Conservation (phyloP, 2,888 invertebrate genomes). For the Cosmia pyralina region DNA sequence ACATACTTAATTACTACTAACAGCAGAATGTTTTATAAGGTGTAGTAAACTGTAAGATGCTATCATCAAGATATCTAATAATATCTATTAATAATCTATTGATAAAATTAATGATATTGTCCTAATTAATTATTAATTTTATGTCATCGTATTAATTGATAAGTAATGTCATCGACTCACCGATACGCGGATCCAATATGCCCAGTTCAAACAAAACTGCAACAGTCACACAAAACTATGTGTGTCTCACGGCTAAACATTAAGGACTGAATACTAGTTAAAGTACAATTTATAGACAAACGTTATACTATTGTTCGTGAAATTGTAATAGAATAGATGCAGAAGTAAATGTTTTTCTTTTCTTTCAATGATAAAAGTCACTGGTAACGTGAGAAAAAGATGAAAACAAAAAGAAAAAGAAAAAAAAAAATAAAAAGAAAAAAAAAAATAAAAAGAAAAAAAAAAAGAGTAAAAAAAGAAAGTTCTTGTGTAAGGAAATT, state of each 20-base stretch:
- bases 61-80: background rate
- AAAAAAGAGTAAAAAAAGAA: too few species aligned
- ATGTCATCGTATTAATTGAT: background rate
- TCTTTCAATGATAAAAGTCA: background rate
- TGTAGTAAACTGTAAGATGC: background rate
- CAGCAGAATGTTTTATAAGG: background rate
- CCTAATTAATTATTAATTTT: background rate
- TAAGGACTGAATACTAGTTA: background rate
- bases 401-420: too few species aligned
- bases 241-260: background rate
- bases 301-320: background rate
- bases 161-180: slow-evolving; percentile 6
- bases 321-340: background rate
- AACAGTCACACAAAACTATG: background rate
- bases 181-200: background rate
- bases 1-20: background rate
- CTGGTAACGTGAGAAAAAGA: background rate
- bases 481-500: too few species aligned
- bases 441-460: too few species aligned
- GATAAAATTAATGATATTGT: too few species aligned
- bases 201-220: background rate
- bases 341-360: background rate
- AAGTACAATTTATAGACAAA: background rate
- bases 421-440: too few species aligned
- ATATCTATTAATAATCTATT: background rate